A percentile compares a stretch with the other conserved stretches of the same genome.
Evolutionary conservation across 2,888 invertebrate genomes (phyloP).

Genomic region (Drosophila mulleri): DNA sequence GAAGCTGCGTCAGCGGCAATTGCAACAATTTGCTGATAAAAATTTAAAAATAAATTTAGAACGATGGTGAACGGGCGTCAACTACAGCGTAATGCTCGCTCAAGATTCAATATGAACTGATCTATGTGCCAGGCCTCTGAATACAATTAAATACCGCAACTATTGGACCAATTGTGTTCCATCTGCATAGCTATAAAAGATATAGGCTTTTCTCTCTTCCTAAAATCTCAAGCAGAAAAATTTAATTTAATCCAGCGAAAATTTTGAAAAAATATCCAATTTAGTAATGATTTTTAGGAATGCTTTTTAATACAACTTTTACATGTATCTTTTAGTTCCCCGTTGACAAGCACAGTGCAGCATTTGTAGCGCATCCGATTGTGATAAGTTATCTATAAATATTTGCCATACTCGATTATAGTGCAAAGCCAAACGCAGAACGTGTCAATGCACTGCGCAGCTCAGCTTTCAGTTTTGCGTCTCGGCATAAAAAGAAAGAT

Average conservation of each 20-base stretch:
- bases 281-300: no score
- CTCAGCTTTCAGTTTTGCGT: slow-evolving; percentile 11
- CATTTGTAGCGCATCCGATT: not conserved
- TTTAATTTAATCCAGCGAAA: no score
- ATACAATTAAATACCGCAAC: no score
- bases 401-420: slow-evolving; percentile 3
- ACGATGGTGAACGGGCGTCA: not conserved
- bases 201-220: no score
- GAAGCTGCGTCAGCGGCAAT: slow-evolving; percentile 1
- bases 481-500: not conserved
- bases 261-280: not conserved
- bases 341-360: not conserved
- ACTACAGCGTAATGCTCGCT: not conserved
- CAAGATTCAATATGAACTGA: not conserved
- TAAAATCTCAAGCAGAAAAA: no score
- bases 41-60: slow-evolving; percentile 5
- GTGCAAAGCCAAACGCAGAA: slow-evolving; percentile 5
- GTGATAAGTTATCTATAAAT: slow-evolving; percentile 9
- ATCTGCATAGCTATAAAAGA: no score
- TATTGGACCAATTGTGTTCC: no score
- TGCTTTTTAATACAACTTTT: no score
- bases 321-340: not conserved
- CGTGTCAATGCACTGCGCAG: slow-evolving; percentile 11
- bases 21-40: slow-evolving; percentile 18
- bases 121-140: no score